Percentiles rank a stretch among this genome's conserved stretches.
phyloP scores from a whole-genome alignment of 2,888 invertebrate genomes.

The Chironomus riparius region DNA sequence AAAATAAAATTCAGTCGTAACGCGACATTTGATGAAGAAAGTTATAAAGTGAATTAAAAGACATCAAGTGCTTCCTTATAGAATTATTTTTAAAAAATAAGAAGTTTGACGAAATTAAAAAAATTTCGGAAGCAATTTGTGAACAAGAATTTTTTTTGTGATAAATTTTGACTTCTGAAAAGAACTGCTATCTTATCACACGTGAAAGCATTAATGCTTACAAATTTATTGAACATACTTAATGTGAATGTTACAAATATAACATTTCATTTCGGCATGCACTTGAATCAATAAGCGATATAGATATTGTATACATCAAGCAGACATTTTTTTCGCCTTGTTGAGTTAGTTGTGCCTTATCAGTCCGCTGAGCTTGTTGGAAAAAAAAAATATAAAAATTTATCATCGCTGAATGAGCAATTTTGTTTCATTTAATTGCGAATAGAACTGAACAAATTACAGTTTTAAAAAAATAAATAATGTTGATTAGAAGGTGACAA shows the following conservation, averaged over 20 bases:
- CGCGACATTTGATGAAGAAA: background rate
- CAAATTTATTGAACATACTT: background rate
- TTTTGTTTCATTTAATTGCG: background rate
- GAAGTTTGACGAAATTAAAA: background rate
- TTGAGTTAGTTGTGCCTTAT: background rate
- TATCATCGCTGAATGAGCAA: background rate
- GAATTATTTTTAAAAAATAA: background rate
- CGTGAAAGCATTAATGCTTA: background rate
- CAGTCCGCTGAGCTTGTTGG: background rate
- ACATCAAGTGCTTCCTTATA: background rate
- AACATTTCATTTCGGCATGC: background rate
- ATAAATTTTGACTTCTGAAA: too few relatives aligned
- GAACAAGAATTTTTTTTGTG: background rate
- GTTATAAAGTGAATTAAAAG: background rate
- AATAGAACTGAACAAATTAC: background rate
- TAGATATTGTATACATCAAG: background rate
- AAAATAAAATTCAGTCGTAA: slow-evolving; percentile 1
- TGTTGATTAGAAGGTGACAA: background rate
- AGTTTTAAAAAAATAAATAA: background rate
- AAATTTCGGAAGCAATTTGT: background rate
- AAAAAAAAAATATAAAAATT: background rate
- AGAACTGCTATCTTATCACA: too few relatives aligned
- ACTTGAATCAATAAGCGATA: background rate
- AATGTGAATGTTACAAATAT: background rate
- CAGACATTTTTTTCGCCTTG: background rate